Evolutionary conservation across 2,113 vertebrate genomes (phyloP), one percentile per base, ranked within the genome.

Genomic region (Coregonus clupeaformis): DNA sequence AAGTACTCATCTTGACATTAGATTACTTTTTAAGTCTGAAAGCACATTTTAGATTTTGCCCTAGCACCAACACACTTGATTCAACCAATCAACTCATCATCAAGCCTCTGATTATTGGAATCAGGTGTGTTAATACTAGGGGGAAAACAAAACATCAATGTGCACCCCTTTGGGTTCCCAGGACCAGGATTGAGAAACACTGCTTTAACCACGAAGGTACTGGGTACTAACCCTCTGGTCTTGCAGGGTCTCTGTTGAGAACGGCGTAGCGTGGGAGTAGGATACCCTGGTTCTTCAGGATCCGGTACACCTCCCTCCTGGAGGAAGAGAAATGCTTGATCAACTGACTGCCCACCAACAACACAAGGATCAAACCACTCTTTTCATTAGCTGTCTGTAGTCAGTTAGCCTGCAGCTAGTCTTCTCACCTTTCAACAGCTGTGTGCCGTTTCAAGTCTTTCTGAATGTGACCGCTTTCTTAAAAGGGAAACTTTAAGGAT

Each of bases 291-390:
- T 93, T 93, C 85, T 96, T 94, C 76, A 97, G 92, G 82, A 96
- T 97, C 69, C 93, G 82, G 68, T 97, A 97, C 16, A 97, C 96
- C 86, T 96, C 94, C 85, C 95, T 94, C 90, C 96, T 97, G 73
- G 52, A 88, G 75, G 87, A 42, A 42, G 9, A 82, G 24, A 52
- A 9, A 63, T 4, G 29, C 18, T n/a, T 1, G 30, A 20, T 52
- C 49, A 52, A 14, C 4, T 18, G 5, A 52, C 36, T 42, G 49
- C 4, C 4, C n/a, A 60, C 6, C 13, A n/a, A 60, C 57, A 24
- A 60, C n/a, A 60, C n/a, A 60, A 2, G 57, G 57, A 24, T n/a
- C n/a, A 4, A 22, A 24, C n/a, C 18, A 60, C 49, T 60, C 57
- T n/a, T 60, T 60, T 60, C 57, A 60, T 60, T 60, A 60, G 57